Conservation (phyloP, 2,888 invertebrate species). For the Bombyx huttoni region DNA sequence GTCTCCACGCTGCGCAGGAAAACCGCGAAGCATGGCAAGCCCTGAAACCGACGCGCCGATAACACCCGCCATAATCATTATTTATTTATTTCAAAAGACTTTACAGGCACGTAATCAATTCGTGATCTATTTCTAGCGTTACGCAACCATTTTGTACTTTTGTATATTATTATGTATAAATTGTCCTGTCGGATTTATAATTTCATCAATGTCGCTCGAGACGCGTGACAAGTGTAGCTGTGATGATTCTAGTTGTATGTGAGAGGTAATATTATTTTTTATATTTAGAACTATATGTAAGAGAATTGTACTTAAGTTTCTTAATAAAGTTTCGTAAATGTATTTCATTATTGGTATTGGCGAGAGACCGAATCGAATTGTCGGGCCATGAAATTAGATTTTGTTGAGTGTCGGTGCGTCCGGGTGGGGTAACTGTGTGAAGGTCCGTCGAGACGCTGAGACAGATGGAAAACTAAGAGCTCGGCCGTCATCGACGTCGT, state of each 20-base stretch:
- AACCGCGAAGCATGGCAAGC: slow-evolving; percentile 13
- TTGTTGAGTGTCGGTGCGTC: slow-evolving; percentile 25
- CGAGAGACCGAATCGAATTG: slow-evolving; percentile 28
- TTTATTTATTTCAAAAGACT: slow-evolving; percentile 43
- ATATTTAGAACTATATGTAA: slow-evolving; percentile 44
- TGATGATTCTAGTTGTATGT: slow-evolving; percentile 1
- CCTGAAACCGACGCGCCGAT: slow-evolving; percentile 14
- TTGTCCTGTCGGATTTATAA: slow-evolving; percentile 11
- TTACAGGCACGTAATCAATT: neutral
- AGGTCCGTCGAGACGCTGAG: slow-evolving; percentile 31
- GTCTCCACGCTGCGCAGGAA: slow-evolving; percentile 4
- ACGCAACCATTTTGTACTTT: slow-evolving; percentile 1
- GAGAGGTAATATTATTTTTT: slow-evolving; percentile 35
- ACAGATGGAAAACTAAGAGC: slow-evolving; percentile 37
- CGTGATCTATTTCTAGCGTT: slow-evolving; percentile 2
- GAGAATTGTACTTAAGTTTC: slow-evolving; percentile 50
- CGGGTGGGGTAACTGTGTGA: slow-evolving; percentile 46
- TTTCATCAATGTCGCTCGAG: neutral
- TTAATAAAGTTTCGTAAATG: slow-evolving; percentile 65
- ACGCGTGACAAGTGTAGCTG: neutral
- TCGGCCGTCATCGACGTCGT: slow-evolving; percentile 15
- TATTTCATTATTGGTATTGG: slow-evolving; percentile 44
- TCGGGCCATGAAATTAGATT: slow-evolving; percentile 49
- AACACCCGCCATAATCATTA: slow-evolving; percentile 43
- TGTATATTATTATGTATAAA: slow-evolving; percentile 8